Base-by-base conservation (phyloP, 2,113 vertebrate genomes). In the Lophura nycthemera region DNA sequence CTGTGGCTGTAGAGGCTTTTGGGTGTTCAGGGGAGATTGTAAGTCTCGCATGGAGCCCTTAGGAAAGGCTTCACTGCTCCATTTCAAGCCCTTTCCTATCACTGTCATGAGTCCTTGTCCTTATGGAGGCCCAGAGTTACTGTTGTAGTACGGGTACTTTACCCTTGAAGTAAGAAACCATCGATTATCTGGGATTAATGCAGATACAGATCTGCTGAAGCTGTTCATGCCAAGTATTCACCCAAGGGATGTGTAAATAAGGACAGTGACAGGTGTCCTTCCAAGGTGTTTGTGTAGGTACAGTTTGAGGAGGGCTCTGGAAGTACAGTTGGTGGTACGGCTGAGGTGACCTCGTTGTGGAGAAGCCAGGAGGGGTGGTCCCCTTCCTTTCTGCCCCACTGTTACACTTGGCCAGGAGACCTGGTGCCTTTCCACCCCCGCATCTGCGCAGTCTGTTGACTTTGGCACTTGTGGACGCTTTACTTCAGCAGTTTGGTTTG, bases 211-310 rank as follows among this genome's bases (percentile, higher is more conserved):
- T 60, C 27, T 38, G 1, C 40, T 9, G 3, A 47, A 71, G 2
- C 36, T 61, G 10, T 71, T 38, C 4, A 0, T 30, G 18, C 38
- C n/a, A 42, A 32, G 36, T 47, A 32, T 21, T 67, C 87, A 19
- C 32, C 42, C 80, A 70, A 6, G 27, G 61, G 38, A 79, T 87
- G 16, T 57, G 42, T 29, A 10, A 50, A 17, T 32, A 19, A 8
- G 30, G 38, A 54, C 45, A 52, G 6, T 2, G n/a, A 19, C 34
- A 36, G 40, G 11, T 45, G 29, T 22, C 50, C 22, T 73, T 72
- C 40, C 71, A 11, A 32, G 81, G 42, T 13, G 52, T 20, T n/a
- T 0, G 0, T 2, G 17, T 57, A 34, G 20, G 7, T 30, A 66
- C 40, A 42, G 64, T 42, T 38, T 29, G 52, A 34, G n/a, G 52